Evolutionary conservation across 2,888 invertebrate species (phyloP), one percentile per base, ranked within the genome.

Genomic region (Heliconius charithonia): DNA sequence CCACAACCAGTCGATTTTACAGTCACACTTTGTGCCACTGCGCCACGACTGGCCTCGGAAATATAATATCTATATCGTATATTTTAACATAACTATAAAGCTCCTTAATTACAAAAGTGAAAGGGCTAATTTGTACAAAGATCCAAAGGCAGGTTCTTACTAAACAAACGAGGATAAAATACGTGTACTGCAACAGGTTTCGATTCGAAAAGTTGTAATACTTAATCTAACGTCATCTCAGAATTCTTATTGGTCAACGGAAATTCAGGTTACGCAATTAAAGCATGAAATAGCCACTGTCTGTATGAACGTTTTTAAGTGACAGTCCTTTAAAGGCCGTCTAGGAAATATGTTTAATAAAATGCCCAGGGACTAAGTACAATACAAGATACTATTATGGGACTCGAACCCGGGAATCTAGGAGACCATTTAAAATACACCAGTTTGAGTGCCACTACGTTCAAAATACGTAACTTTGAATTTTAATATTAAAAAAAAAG

Each of bases 221-320:
- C 62, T 77, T 80, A 80, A 81, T 81, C 75, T 77, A 76, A 81
- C 78, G 78, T 77, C 81, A 80, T 80, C 81, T 81, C 76, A 78
- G 78, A 78, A 81, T 74, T 81, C 66, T 72, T 72, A 81, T 79
- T 81, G 82, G 79, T 83, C 83, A 83, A 83, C 82, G 85, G 84
- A 85, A 84, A 87, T 85, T 84, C 82, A 85, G 82, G 86, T 86
- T 85, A 84, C 85, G 88, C 89, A 91, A 90, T 91, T 89, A 90
- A 87, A 86, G 86, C 87, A 87, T 85, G 86, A 87, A 87, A 85
- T 84, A 85, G 87, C 83, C 79, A 81, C 84, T 87, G 86, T 83
- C 87, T 87, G 86, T 87, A 81, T 85, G 86, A 87, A 88, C 86
- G 87, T 88, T 87, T 87, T 78, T 59, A 27, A 76, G 71, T 75